A percentile compares a stretch with the other conserved stretches of the same genome.
These are phyloP conservation scores for Lepidotrigona ventralis DNA, from an alignment of 1,140 invertebrate species.

Conservation along the genomic window DNA sequence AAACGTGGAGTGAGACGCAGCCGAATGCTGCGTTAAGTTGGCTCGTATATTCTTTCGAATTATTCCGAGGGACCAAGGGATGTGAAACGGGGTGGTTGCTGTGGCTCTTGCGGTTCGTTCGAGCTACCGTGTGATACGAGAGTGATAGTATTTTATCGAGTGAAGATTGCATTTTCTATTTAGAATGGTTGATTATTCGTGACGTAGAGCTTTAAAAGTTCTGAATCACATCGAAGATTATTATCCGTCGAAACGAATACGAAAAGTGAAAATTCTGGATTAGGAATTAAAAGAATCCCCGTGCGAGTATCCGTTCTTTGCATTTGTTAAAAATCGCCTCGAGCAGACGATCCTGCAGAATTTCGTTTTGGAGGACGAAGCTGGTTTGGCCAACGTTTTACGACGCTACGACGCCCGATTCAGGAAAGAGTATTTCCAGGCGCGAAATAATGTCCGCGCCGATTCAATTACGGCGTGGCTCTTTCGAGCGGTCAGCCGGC, in stretches of 20 bases:
- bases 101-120: not conserved
- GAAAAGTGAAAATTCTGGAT: too few species aligned
- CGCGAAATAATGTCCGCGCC: slow-evolving; percentile 34
- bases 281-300: too few species aligned
- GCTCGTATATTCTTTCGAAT: slow-evolving; percentile 37
- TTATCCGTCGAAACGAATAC: too few species aligned
- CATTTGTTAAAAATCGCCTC: too few species aligned
- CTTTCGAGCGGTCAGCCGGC: slow-evolving; percentile 16
- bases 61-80: not conserved
- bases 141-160: not conserved
- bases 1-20: not conserved
- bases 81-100: slow-evolving; percentile 10
- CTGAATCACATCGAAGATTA: too few species aligned
- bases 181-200: too few species aligned
- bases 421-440: slow-evolving; percentile 8
- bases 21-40: slow-evolving; percentile 1
- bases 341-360: too few species aligned
- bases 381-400: not conserved
- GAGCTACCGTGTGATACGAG: not conserved
- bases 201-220: too few species aligned
- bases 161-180: too few species aligned
- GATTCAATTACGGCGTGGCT: slow-evolving; percentile 40
- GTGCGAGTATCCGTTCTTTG: too few species aligned
- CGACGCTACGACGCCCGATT: too few species aligned
- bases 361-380: not conserved